A percentile compares a stretch with the other conserved stretches of the same genome.
Evolutionary conservation across 2,888 invertebrate genomes (phyloP).

Genomic region (Teleogryllus oceanicus): DNA sequence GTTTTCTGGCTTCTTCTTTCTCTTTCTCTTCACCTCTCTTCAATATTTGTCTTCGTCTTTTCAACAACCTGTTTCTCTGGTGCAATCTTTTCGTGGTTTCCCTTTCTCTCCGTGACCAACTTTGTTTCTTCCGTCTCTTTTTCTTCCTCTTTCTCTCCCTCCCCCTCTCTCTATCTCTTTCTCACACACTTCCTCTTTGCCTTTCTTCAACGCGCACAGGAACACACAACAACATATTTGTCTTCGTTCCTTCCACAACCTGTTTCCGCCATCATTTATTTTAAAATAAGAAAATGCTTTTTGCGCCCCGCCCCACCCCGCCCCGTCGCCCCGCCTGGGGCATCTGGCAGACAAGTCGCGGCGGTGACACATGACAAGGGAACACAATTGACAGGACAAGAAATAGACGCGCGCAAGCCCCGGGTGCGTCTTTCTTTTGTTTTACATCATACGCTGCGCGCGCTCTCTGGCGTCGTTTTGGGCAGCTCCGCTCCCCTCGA

Average conservation of each 20-base stretch:
- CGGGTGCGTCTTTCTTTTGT: background rate
- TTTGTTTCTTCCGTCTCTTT: no score
- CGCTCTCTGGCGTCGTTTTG: no score
- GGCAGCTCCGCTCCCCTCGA: no score
- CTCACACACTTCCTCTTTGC: no score
- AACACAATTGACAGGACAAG: constrained; percentile 18
- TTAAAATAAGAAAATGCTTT: background rate
- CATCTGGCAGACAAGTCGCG: constrained; percentile 9
- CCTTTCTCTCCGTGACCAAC: no score
- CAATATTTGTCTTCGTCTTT: background rate
- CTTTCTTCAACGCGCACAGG: background rate
- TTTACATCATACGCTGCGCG: background rate
- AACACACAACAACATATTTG: background rate
- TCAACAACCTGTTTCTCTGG: background rate
- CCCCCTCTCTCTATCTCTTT: no score
- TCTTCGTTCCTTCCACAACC: constrained; percentile 5
- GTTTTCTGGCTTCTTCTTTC: no score
- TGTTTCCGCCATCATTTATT: constrained; percentile 18
- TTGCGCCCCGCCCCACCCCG: background rate
- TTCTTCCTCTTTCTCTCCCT: no score
- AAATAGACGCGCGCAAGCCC: background rate
- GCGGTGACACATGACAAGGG: background rate
- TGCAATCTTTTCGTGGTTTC: no score
- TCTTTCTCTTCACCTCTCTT: no score
- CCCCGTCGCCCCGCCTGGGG: background rate